These are phyloP conservation scores for Pocota personata DNA, from an alignment of 2,888 invertebrate species.

Conservation along the genomic window DNA sequence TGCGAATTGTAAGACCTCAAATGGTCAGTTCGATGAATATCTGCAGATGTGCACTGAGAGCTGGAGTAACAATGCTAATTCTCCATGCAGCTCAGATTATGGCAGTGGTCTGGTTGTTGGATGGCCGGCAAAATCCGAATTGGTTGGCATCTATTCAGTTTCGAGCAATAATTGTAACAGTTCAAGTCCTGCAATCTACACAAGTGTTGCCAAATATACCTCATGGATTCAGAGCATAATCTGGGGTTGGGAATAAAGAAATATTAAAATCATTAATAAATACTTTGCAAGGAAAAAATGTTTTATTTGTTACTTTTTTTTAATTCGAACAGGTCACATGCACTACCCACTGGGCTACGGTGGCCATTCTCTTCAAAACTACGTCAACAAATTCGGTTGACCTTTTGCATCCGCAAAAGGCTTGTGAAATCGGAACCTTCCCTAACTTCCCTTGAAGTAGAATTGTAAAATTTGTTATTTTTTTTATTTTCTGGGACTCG, in stretches of 20 bases:
- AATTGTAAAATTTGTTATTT: too few species aligned
- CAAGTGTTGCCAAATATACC: slow-evolving; percentile 27
- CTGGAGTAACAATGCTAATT: slow-evolving; percentile 22
- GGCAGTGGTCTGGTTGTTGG: slow-evolving; percentile 56
- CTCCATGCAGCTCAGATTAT: slow-evolving; percentile 20
- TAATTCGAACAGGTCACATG: too few species aligned
- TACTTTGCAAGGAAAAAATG: too few species aligned
- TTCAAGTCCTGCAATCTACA: slow-evolving; percentile 9
- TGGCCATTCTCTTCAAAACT: too few species aligned
- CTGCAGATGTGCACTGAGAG: slow-evolving; percentile 47
- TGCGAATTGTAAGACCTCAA: not conserved
- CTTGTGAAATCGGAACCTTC: too few species aligned
- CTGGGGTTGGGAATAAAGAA: not conserved
- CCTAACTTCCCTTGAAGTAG: too few species aligned
- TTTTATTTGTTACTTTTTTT: too few species aligned
- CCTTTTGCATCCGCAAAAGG: too few species aligned
- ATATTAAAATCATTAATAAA: too few species aligned
- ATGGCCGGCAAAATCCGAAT: slow-evolving; percentile 49
- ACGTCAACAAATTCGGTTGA: too few species aligned
- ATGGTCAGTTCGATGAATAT: slow-evolving; percentile 52
- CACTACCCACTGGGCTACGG: too few species aligned
- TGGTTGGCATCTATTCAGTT: slow-evolving; percentile 49
- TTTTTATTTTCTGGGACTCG: too few species aligned
- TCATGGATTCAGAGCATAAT: slow-evolving; percentile 33
- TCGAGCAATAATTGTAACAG: not conserved